Base-by-base conservation (phyloP, 2,113 vertebrate genomes). In the Gorsachius goisagi region DNA sequence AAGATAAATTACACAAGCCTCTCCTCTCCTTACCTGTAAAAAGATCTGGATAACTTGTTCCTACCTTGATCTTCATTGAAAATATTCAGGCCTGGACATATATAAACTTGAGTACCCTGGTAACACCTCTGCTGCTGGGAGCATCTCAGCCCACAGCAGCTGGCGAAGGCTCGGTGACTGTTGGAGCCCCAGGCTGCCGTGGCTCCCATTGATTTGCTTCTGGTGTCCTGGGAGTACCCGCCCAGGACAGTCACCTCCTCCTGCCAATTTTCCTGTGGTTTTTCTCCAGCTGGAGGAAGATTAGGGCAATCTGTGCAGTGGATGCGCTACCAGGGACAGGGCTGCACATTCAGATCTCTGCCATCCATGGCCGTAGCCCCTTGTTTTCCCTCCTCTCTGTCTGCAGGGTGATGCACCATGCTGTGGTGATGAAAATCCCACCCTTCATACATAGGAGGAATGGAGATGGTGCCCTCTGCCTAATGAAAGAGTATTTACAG, bases 171-270 rank as follows among this genome's bases (percentile, higher is more conserved):
- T 73, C 4, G 0, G 56, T n/a, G 63, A 18, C 56, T 37, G 35
- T 41, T 2, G 5, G 52, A 62, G 83, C n/a, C 62, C 30, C 26
- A 28, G 27, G 37, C 69, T 60, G 56, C 23, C 20, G 49, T 33
- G n/a, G 39, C 33, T 89, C 59, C 39, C 0, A 0, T 18, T 18
- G 1, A 5, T n/a, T 58, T 45, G 17, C 37, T 82, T 73, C 74
- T 69, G 56, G 21, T 95, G 67, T 66, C 41, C 94, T 83, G 62
- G 39, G 58, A 68, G 49, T 59, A 18, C 41, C 68, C 91, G 71
- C 26, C 67, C 50, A 30, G 62, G 85, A n/a, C 53, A 58, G 15
- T 58, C 60, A 45, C 44, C 44, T 14, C 55, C 64, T 69, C 16
- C 63, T 92, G 89, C 63, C 67, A 47, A 4, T 68, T 83, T 28